Conservation (phyloP, 2,888 invertebrate species). For the Himalopsyche japonica region DNA sequence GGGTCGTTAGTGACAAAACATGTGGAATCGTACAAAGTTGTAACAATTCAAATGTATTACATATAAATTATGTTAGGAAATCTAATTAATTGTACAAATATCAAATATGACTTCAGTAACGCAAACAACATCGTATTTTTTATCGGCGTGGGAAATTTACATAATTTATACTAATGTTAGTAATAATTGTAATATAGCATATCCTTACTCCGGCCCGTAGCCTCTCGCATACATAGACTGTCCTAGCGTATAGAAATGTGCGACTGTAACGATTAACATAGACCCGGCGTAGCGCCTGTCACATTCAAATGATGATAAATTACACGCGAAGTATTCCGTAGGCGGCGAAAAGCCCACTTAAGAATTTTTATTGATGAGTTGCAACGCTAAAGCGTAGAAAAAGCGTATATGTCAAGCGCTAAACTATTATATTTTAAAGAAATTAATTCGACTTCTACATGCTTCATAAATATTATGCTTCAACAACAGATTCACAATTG, state of each 20-base stretch:
- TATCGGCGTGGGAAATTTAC: too few species aligned
- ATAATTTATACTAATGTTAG: too few species aligned
- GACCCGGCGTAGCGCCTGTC: background rate
- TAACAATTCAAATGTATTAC: too few species aligned
- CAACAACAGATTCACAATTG: too few species aligned
- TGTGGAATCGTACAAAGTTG: too few species aligned
- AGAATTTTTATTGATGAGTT: background rate
- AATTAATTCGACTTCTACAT: background rate
- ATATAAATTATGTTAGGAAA: too few species aligned
- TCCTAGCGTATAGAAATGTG: background rate
- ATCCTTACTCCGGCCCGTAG: background rate
- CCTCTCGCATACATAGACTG: background rate
- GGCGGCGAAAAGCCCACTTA: constrained; percentile 12
- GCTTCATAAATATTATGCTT: too few species aligned
- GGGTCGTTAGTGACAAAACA: too few species aligned
- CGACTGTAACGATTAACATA: background rate
- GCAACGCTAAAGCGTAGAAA: background rate
- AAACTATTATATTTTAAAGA: background rate
- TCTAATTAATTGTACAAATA: too few species aligned
- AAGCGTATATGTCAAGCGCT: background rate
- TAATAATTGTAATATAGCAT: background rate
- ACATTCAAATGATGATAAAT: constrained; percentile 31
- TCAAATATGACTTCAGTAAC: too few species aligned
- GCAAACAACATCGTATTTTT: too few species aligned
- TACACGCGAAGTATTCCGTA: background rate